Base-by-base conservation (phyloP, 2,797 vertebrate species). In the Tenualosa thibaudeaui region DNA sequence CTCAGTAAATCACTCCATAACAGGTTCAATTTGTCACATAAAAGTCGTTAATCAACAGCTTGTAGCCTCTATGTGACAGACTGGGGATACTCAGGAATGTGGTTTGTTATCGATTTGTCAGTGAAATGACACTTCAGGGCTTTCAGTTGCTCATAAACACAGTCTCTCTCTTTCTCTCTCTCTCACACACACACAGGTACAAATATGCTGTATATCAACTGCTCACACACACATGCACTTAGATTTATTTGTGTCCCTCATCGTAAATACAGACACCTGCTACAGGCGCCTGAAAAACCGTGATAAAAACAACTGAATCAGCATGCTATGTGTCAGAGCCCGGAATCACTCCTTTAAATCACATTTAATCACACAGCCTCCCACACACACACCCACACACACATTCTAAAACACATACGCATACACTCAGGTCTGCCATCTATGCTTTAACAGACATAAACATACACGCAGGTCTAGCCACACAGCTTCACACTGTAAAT, bases 261-360 rank as follows among this genome's bases (percentile, higher is more conserved):
- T 86, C 90, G 90, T 94, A 93, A 94, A 94, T 93, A 92, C 89
- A 12, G 87, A 88, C 92, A 91, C 90, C 85, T 91, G 89, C 87
- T 86, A 86, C 85, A 65, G 62, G 86, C 75, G 40, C 78, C 86
- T 81, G 88, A 86, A 89, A 89, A 86, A 84, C 75, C 78, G 86
- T 91, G 91, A 92, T 88, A 86, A 88, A 92, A 88, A 87, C 86
- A 81, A 5, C 88, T 83, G 82, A 62, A 81, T 87, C 85, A 87
- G 86, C 87, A 86, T 50, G 75, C 17, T 81, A 75, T 53, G 83
- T 68, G 81, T 82, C 78, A 82, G 51, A 62, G 17, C 43, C 53
- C 56, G 54, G 82, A 89, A 87, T 83, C 51, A 84, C 24, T n/a
- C 46, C 40, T 53, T 85, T 86, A 84, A 87, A 89, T 87, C 86